Evolutionary conservation across 1,140 invertebrate genomes (phyloP).

Genomic region (Phocides pigmalion): DNA sequence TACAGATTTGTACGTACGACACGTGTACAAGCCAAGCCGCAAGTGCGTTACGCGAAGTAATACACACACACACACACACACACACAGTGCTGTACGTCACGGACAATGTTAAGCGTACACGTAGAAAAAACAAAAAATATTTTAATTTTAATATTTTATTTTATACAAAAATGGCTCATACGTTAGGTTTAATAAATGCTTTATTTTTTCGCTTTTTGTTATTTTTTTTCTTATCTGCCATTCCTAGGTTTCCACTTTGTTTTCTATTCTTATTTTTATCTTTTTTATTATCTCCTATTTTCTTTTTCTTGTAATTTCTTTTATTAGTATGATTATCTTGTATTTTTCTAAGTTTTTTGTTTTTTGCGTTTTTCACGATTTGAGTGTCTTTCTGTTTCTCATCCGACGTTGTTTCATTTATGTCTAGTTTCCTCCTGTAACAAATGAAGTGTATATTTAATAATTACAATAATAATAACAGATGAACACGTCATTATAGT

Average conservation of each 20-base stretch:
- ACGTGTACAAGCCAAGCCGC: no score
- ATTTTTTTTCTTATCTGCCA: slow-evolving; percentile 37
- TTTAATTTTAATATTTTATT: slow-evolving; percentile 34
- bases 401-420: slow-evolving; percentile 36
- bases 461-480: no score
- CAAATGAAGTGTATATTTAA: no score
- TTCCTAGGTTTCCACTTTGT: slow-evolving; percentile 19
- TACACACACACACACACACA: no score
- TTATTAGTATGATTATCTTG: slow-evolving; percentile 26
- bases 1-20: no score
- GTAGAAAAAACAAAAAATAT: no score
- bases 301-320: slow-evolving; percentile 29
- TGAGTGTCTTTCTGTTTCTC: slow-evolving; percentile 44
- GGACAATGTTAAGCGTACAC: no score
- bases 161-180: slow-evolving; percentile 3
- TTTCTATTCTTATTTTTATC: slow-evolving; percentile 31
- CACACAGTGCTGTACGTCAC: no score
- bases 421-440: slow-evolving; percentile 66
- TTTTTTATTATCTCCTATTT: slow-evolving; percentile 13
- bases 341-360: slow-evolving; percentile 54
- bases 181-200: slow-evolving; percentile 31
- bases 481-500: no score
- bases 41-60: no score
- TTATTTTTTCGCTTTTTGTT: slow-evolving; percentile 49
- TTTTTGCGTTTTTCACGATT: slow-evolving; percentile 48